phyloP scores from a whole-genome alignment of 2,888 invertebrate species.

The Biston betularia region DNA sequence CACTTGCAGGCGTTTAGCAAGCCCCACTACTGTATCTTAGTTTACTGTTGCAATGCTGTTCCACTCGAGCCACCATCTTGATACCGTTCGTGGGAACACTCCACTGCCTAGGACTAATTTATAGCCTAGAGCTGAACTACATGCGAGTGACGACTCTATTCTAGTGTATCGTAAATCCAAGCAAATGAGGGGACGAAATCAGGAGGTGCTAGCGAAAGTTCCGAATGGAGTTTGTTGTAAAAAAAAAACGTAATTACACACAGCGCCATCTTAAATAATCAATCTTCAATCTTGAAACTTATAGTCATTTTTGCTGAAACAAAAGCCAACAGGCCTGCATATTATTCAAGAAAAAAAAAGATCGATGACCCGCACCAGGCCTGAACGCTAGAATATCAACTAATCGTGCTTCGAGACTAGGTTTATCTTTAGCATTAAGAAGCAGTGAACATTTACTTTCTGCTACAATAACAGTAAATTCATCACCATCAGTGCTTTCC shows the following conservation, averaged over 20 bases:
- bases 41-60: slow-evolving; percentile 57
- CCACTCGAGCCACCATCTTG: slow-evolving; percentile 77
- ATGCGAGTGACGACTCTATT: slow-evolving; percentile 84
- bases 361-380: too few relatives aligned
- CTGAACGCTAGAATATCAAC: too few relatives aligned
- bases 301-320: too few relatives aligned
- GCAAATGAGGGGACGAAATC: slow-evolving; percentile 62
- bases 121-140: slow-evolving; percentile 75
- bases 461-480: neutral
- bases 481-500: neutral
- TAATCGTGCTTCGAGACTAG: too few relatives aligned
- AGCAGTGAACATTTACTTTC: neutral
- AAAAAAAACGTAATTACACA: too few relatives aligned
- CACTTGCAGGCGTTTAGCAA: neutral
- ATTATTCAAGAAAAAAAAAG: too few relatives aligned
- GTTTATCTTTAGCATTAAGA: too few relatives aligned
- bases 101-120: slow-evolving; percentile 76
- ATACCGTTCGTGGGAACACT: slow-evolving; percentile 83
- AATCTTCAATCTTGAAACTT: too few relatives aligned
- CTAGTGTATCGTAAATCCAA: slow-evolving; percentile 66
- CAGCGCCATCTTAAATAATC: too few relatives aligned
- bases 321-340: too few relatives aligned
- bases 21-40: slow-evolving; percentile 13
- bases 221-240: slow-evolving; percentile 9
- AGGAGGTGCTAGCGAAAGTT: slow-evolving; percentile 37